Evolutionary conservation across 1,140 invertebrate genomes (phyloP), one percentile per base, ranked within the genome.

Genomic region (Lasioglossum albipes): DNA sequence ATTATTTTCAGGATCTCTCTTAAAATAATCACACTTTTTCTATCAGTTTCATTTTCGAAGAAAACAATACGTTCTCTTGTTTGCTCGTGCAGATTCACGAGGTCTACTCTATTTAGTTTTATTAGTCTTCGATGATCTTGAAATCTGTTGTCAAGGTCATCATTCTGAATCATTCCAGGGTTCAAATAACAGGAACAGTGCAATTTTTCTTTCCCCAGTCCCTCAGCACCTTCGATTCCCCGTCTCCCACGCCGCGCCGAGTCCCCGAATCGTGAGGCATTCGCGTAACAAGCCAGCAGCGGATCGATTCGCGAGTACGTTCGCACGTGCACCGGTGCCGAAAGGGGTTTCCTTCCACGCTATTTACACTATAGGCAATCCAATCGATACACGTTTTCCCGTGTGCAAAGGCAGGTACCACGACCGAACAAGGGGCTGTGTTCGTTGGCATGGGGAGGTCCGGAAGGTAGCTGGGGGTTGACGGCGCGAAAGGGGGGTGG

Each of bases 341-440:
- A 61, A 82, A 65, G 71, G 72, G 59, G 77, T 69, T 79, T 67
- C n/a, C 70, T 68, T 27, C 57, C n/a, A 66, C 64, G 74, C 45
- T 85, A 82, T 85, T 88, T 85, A 87, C 85, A 89, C 86, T 89
- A 87, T 61, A 73, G 66, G 64, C 84, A 86, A 89, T 89, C 84
- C 86, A 89, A 90, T 90, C 89, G 87, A 89, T 89, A 88, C 82
- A 83, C 83, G 86, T 83, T 87, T 81, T 71, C 74, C 71, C 72
- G 80, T 81, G 80, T 81, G 7, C 62, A 81, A 87, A 87, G 85
- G 75, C 82, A 86, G 84, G 84, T 82, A 67, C 84, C 83, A 87
- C 64, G 65, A 41, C 70, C 54, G 66, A 84, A 86, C 72, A 82
- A 81, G 75, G 59, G 72, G 70, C 20, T 57, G 16, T 20, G 16